Evolutionary conservation across 2,888 invertebrate genomes (phyloP).

Genomic region (Bugula neritina): DNA sequence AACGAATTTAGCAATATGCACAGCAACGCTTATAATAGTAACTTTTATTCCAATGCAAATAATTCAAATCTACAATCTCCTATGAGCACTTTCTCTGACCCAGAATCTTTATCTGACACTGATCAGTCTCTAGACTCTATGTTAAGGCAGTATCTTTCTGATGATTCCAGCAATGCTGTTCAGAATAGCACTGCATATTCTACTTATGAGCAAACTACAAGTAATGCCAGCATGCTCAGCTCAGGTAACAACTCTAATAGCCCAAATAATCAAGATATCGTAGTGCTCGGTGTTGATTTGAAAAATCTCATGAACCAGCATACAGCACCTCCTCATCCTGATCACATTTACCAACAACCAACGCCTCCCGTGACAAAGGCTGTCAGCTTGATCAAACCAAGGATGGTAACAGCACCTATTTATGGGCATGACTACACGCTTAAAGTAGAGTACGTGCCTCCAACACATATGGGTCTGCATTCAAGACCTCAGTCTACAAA

Average conservation of each 20-base stretch:
- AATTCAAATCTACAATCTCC: constrained; percentile 12
- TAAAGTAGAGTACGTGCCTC: constrained; percentile 18
- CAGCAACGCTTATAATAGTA: not conserved
- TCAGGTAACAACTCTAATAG: not conserved
- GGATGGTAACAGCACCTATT: not conserved
- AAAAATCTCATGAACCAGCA: constrained; percentile 42
- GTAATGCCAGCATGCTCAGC: not conserved
- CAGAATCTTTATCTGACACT: constrained; percentile 21
- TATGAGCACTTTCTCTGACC: constrained; percentile 1
- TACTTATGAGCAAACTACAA: not conserved
- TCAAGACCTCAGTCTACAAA: not conserved
- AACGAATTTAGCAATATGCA: not conserved
- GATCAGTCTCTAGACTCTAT: constrained; percentile 1
- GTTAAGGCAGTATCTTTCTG: not conserved
- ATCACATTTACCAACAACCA: constrained; percentile 18
- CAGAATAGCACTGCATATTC: not conserved
- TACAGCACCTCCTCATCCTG: constrained; percentile 29
- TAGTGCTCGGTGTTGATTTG: constrained; percentile 51
- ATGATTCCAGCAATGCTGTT: not conserved
- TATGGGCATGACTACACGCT: constrained; percentile 19
- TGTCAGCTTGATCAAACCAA: constrained; percentile 17
- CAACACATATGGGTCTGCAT: not conserved
- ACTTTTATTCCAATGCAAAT: too few relatives aligned
- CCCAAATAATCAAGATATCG: constrained; percentile 33
- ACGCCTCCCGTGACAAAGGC: not conserved